These are phyloP conservation scores for Oncorhynchus masou DNA, from an alignment of 2,113 vertebrate species.

Conservation along the genomic window DNA sequence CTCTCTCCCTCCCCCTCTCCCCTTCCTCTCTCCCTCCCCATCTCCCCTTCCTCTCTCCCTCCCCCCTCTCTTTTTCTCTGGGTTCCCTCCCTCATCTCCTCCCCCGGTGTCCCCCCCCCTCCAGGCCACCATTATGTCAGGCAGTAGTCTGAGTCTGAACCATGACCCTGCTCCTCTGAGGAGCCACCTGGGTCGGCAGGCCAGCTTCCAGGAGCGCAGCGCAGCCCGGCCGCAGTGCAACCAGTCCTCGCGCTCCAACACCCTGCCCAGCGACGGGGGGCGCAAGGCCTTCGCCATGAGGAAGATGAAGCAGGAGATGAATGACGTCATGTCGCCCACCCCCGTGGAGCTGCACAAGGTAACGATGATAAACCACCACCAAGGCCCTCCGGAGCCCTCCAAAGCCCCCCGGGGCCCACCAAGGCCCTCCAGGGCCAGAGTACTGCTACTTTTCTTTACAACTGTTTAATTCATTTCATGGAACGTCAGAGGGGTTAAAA, in stretches of 20 bases:
- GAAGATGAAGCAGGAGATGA: constrained; percentile 95
- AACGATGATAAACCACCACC: not conserved
- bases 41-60: no score
- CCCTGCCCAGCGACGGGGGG: constrained; percentile 89
- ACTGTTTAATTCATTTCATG: no score
- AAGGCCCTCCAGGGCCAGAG: no score
- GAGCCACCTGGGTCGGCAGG: constrained; percentile 90
- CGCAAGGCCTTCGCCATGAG: constrained; percentile 89
- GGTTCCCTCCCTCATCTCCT: not conserved
- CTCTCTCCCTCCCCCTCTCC: no score
- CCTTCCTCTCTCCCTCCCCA: no score
- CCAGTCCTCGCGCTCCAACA: constrained; percentile 89
- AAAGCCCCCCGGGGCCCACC: no score
- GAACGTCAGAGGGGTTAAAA: no score
- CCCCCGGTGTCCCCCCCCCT: not conserved
- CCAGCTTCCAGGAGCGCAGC: constrained; percentile 96
- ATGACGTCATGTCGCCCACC: constrained; percentile 92
- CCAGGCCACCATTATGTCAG: constrained; percentile 98
- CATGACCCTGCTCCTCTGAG: constrained; percentile 83
- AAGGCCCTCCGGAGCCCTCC: no score
- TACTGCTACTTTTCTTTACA: no score
- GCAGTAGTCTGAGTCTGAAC: constrained; percentile 93
- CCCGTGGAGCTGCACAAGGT: constrained; percentile 99
- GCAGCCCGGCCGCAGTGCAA: constrained; percentile 83
- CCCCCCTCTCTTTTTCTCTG: not conserved